Base-by-base conservation (phyloP, 2,797 vertebrate genomes). In the Myotis daubentonii region DNA sequence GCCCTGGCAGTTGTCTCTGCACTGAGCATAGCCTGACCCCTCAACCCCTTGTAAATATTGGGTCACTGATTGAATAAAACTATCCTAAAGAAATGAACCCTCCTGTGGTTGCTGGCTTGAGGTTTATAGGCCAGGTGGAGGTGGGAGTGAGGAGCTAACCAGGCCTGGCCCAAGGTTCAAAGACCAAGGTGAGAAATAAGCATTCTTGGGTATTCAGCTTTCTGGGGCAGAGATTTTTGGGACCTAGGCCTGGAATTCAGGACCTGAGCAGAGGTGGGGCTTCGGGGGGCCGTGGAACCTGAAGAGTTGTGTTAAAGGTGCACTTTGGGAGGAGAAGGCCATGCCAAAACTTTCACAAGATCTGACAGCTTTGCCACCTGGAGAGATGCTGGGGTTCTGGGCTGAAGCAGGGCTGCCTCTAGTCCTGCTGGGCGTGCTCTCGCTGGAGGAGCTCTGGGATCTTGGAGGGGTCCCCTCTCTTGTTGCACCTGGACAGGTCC, bases 21-120 rank as follows among this genome's bases (percentile, higher is more conserved):
- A 57, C 68, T 92, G 85, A 85, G 78, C 38, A 81, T 17, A 68
- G 72, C 76, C 78, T 65, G 28, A 88, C 28, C 60, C 86, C 66
- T 95, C 12, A 2, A 19, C 81, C 83, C 97, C 81, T 96, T 98
- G 97, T 98, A 98, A 97, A 98, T 98, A 98, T 80, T 81, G 92
- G 95, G 96, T 96, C 80, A 95, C 71, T 97, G 96, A 97, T 96
- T 93, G 94, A 98, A 98, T 98, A 98, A 98, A 98, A 96, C 83
- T 97, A 92, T 96, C 89, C 91, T 89, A 51, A 91, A 44, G 25
- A 95, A 95, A 25, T 71, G 44, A 91, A 28, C 19, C 65, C 20
- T 84, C 82, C 28, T 94, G 41, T 96, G 82, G 38, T 94, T 94
- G 71, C 70, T 93, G 65, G 44, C 74, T 80, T 65, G 80, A 89